phyloP scores from a whole-genome alignment of 2,797 vertebrate genomes.

The Heliangelus exortis region DNA sequence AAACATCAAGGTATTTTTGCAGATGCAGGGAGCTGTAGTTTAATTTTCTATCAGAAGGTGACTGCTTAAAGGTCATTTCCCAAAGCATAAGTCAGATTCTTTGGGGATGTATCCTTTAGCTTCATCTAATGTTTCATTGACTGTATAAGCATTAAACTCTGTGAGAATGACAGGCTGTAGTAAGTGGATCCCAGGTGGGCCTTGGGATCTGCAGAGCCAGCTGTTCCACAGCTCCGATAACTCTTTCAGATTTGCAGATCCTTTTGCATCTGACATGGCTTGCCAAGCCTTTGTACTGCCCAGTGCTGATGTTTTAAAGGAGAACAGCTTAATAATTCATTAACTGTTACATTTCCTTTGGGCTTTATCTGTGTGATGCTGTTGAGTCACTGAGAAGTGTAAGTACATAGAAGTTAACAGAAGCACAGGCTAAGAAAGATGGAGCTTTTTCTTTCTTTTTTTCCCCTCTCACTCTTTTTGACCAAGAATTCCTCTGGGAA shows the following conservation, averaged over 20 bases:
- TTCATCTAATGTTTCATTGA: conserved; percentile 72
- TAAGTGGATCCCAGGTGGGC: conserved; percentile 75
- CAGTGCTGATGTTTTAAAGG: conserved; percentile 62
- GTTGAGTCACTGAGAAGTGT: conserved; percentile 46
- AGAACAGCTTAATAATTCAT: conserved; percentile 75
- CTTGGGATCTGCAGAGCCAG: conserved; percentile 69
- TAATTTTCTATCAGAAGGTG: conserved; percentile 24
- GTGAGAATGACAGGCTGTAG: conserved; percentile 60
- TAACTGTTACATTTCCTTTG: conserved; percentile 71
- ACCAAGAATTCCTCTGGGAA: conserved; percentile 12
- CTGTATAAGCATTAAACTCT: conserved; percentile 63
- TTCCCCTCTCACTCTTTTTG: neutral
- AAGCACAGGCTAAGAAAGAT: conserved; percentile 10
- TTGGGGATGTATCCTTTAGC: conserved; percentile 61
- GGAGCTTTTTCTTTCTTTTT: neutral
- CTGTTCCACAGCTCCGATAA: conserved; percentile 68
- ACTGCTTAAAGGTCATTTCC: conserved; percentile 66
- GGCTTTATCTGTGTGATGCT: conserved; percentile 69
- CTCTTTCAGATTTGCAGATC: conserved; percentile 72
- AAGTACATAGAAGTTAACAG: conserved; percentile 62
- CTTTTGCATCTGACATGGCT: conserved; percentile 67
- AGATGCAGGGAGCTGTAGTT: neutral
- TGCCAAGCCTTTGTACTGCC: conserved; percentile 68
- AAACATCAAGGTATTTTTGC: conserved; percentile 28
- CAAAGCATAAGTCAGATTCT: conserved; percentile 47